These are phyloP conservation scores for Cyclophora albipunctata DNA, from an alignment of 2,888 invertebrate species.

Conservation along the genomic window DNA sequence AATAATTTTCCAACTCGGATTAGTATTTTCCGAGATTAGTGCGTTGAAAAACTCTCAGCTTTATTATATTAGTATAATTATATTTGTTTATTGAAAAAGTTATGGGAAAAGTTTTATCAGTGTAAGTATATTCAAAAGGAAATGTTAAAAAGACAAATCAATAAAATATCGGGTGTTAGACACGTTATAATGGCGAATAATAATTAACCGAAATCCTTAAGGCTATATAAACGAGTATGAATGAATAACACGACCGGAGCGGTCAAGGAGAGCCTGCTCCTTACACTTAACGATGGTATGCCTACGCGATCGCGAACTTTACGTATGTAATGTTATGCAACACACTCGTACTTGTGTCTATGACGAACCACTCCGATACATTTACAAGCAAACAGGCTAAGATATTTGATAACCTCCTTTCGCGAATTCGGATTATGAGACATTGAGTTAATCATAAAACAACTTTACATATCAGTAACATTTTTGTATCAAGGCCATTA, in stretches of 20 bases:
- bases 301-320: slow-evolving; percentile 5
- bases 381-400: background rate
- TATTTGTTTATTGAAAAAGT: too few species aligned
- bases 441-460: slow-evolving; percentile 8
- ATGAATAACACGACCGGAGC: slow-evolving; percentile 48
- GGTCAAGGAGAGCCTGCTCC: slow-evolving; percentile 63
- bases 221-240: slow-evolving; percentile 29
- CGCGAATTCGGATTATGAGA: slow-evolving; percentile 5
- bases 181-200: too few species aligned
- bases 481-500: slow-evolving; percentile 15
- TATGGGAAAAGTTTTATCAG: too few species aligned
- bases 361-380: background rate
- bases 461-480: slow-evolving; percentile 10
- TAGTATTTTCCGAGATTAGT: too few species aligned
- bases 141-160: too few species aligned
- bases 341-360: slow-evolving; percentile 22
- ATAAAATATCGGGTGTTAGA: too few species aligned
- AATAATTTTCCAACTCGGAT: too few species aligned
- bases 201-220: slow-evolving; percentile 5
- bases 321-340: slow-evolving; percentile 24
- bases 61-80: too few species aligned
- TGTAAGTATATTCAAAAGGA: too few species aligned
- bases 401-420: slow-evolving; percentile 12
- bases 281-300: slow-evolving; percentile 25
- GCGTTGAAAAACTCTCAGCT: too few species aligned